Base-by-base conservation (phyloP, 2,113 vertebrate species). In the Orcinus orca region DNA sequence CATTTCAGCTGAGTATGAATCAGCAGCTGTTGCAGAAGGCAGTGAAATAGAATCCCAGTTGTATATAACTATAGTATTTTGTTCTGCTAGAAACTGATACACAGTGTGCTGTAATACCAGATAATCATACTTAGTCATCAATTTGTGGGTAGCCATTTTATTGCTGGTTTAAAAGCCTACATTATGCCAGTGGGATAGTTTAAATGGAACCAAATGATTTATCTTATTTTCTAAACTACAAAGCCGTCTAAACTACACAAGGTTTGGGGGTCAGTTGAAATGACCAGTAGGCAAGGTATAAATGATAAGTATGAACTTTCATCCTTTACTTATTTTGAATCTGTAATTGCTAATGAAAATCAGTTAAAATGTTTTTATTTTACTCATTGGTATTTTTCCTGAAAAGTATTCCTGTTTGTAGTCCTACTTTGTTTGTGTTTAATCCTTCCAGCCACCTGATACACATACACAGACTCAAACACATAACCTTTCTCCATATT, bases 261-360 rank as follows among this genome's bases (percentile, higher is more conserved):
- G 29, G 15, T 53, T 73, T 83, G 63, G 47, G 47, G 71, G 23
- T 95, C 68, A 90, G 4, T 53, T 85, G 82, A 97, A 95, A 89
- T 86, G 79, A 71, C 53, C 47, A 86, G 25, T 73, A 91, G 68
- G 26, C 62, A 86, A 73, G 50, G 12, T 93, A 23, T 53, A 90
- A 93, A 95, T 79, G 18, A 14, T 29, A 67, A 50, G 10, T 65
- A 73, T 70, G 65, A 83, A 79, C 36, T 77, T 65, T 77, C 31
- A 77, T 53, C 76, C 53, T 80, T 90, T 88, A 73, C 53, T 83
- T 83, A 83, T 29, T 83, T 96, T 92, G 25, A 79, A 87, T 82
- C 44, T 87, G 9, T 96, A 85, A 85, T 87, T 93, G 44, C 38
- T 93, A 86, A 90, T 86, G 87, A 95, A 80, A 93, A 82, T 50